These are phyloP conservation scores for Scaptomyza polygonia DNA, from an alignment of 2,888 invertebrate genomes.

Conservation along the genomic window DNA sequence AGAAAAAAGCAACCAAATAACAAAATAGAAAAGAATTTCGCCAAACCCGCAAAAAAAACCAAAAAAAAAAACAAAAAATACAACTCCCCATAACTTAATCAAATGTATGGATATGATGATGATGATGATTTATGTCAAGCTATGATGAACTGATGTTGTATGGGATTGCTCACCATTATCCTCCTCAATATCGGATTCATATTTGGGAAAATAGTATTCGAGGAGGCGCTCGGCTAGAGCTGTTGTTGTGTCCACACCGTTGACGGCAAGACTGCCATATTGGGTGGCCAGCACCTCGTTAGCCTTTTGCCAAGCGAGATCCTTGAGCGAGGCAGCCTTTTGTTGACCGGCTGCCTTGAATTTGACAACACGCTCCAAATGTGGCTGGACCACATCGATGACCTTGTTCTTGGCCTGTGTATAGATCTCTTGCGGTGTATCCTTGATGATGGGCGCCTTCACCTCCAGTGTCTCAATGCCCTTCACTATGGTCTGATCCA, in stretches of 20 bases:
- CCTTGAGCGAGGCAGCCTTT: constrained; percentile 88
- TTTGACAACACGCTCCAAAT: constrained; percentile 83
- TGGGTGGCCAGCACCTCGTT: constrained; percentile 89
- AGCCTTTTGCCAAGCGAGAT: constrained; percentile 89
- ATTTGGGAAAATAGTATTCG: constrained; percentile 90
- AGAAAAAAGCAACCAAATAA: neutral
- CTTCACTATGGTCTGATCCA: constrained; percentile 88
- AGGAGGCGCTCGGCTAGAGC: constrained; percentile 89
- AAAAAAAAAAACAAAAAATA: neutral
- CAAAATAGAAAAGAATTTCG: neutral
- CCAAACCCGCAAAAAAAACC: no score
- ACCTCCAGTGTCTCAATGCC: constrained; percentile 88
- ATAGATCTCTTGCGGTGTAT: constrained; percentile 87
- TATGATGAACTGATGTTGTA: neutral
- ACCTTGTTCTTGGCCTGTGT: constrained; percentile 87
- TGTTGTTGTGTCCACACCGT: constrained; percentile 88
- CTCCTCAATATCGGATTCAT: constrained; percentile 86
- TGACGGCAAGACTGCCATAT: constrained; percentile 88
- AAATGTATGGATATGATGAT: no score
- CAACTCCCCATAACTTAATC: no score
- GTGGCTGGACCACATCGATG: constrained; percentile 86
- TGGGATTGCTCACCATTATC: constrained; percentile 84
- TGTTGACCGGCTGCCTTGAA: constrained; percentile 84
- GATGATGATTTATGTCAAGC: constrained; percentile 1
- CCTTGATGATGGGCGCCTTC: constrained; percentile 88